Percentiles rank a stretch among this genome's conserved stretches.
phyloP scores from a whole-genome alignment of 2,888 invertebrate species.

The Metopia argyrocephala region DNA sequence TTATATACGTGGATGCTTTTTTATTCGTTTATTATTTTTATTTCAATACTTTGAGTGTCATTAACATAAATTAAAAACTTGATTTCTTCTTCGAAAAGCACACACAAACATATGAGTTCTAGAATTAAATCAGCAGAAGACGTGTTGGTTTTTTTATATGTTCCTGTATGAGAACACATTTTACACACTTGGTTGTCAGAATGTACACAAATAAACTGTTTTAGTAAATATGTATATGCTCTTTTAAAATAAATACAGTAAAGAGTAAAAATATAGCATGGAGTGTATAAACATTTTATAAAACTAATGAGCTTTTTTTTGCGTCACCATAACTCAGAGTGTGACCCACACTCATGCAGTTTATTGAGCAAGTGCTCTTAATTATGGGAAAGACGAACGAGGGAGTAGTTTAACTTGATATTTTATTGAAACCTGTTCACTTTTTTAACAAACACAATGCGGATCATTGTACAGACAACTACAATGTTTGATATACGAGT shows the following conservation, averaged over 20 bases:
- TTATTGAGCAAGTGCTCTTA: too few species aligned
- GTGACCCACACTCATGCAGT: too few species aligned
- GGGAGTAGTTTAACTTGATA: too few species aligned
- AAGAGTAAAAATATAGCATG: too few species aligned
- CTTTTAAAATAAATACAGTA: neutral
- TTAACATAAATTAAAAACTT: constrained; percentile 54
- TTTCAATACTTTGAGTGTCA: constrained; percentile 34
- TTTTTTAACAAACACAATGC: too few species aligned
- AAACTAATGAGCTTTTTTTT: too few species aligned
- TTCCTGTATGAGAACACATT: constrained; percentile 8
- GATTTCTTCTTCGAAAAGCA: neutral
- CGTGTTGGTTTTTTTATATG: neutral
- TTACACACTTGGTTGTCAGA: neutral
- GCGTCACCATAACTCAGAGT: too few species aligned
- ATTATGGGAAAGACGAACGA: too few species aligned
- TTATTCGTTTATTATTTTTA: neutral
- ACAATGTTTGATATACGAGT: too few species aligned
- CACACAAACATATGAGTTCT: neutral
- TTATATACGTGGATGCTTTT: neutral
- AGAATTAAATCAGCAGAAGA: constrained; percentile 13
- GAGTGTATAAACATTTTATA: too few species aligned
- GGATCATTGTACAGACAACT: too few species aligned
- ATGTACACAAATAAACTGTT: neutral
- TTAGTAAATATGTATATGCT: neutral
- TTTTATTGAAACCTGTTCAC: too few species aligned